Conservation (phyloP, 2,888 invertebrate genomes). For the Cephus nigrinus region DNA sequence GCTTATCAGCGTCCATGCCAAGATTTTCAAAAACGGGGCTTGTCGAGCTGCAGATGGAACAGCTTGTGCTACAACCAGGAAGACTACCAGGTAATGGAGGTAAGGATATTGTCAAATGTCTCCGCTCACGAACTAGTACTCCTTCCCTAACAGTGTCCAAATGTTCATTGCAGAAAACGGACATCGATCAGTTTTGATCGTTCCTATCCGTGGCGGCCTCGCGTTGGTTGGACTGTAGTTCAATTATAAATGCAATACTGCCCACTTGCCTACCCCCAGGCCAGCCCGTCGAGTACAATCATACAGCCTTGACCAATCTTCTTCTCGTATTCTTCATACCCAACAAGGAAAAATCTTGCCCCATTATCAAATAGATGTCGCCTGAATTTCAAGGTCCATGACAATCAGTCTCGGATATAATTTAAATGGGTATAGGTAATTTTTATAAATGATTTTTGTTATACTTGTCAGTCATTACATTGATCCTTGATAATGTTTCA, state of each 20-base stretch:
- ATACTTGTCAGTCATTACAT: not conserved
- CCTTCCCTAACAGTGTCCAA: slow-evolving; percentile 6
- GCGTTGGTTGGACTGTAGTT: slow-evolving; percentile 23
- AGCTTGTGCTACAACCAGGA: slow-evolving; percentile 35
- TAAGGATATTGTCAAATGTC: slow-evolving; percentile 13
- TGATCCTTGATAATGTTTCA: not conserved
- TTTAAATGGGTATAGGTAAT: not conserved
- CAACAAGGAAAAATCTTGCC: not conserved
- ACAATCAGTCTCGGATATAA: not conserved
- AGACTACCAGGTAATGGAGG: slow-evolving; percentile 31
- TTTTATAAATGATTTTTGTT: not conserved
- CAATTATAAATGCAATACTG: slow-evolving; percentile 23
- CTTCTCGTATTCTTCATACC: not conserved
- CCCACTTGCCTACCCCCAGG: slow-evolving; percentile 1
- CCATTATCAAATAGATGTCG: not conserved
- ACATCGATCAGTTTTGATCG: slow-evolving; percentile 27
- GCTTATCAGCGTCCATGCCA: slow-evolving; percentile 32
- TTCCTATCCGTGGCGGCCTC: slow-evolving; percentile 18
- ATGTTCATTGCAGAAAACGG: slow-evolving; percentile 10
- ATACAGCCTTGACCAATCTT: not conserved
- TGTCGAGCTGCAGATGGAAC: slow-evolving; percentile 25
- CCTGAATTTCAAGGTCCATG: not conserved
- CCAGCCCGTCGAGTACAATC: not conserved
- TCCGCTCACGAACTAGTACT: not conserved
- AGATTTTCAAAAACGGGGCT: slow-evolving; percentile 6